A percentile compares a stretch with the other conserved stretches of the same genome.
phyloP scores from a whole-genome alignment of 2,113 vertebrate genomes.

The Poecilia latipinna region DNA sequence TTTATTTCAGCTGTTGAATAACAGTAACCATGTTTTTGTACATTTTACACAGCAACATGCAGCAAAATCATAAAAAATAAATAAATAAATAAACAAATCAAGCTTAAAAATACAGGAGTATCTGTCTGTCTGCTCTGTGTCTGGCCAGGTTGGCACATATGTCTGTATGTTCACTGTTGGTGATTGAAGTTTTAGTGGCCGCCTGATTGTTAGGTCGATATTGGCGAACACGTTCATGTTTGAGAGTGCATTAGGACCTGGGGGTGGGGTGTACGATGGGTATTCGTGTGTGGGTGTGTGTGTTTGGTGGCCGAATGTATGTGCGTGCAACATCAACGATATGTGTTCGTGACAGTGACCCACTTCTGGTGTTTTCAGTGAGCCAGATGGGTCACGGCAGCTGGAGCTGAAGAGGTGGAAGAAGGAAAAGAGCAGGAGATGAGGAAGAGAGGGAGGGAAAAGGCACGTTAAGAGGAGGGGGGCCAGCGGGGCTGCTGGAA shows the following conservation, averaged over 20 bases:
- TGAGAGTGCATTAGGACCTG: slow-evolving; percentile 16
- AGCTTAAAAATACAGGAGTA: not conserved
- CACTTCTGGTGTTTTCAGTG: slow-evolving; percentile 78
- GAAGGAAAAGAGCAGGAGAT: slow-evolving; percentile 38
- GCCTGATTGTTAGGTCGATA: slow-evolving; percentile 36
- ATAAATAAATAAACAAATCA: not conserved
- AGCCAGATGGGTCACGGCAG: slow-evolving; percentile 73
- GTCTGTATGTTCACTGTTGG: not conserved
- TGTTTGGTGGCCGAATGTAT: slow-evolving; percentile 32
- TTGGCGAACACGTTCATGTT: slow-evolving; percentile 51
- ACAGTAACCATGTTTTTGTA: too few relatives aligned
- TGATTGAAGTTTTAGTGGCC: slow-evolving; percentile 12
- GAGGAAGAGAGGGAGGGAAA: slow-evolving; percentile 6
- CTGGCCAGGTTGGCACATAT: not conserved
- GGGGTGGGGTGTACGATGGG: slow-evolving; percentile 1
- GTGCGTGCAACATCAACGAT: slow-evolving; percentile 49
- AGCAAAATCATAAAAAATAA: not conserved
- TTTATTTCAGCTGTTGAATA: too few relatives aligned
- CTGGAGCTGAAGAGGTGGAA: slow-evolving; percentile 59
- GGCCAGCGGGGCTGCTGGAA: not conserved
- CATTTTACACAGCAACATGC: not conserved
- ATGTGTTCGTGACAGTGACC: slow-evolving; percentile 73
- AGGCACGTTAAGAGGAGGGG: slow-evolving; percentile 2
- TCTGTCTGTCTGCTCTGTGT: not conserved
- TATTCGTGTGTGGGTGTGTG: slow-evolving; percentile 29